phyloP scores from a whole-genome alignment of 2,113 vertebrate genomes.

The Chaetodon trifascialis region DNA sequence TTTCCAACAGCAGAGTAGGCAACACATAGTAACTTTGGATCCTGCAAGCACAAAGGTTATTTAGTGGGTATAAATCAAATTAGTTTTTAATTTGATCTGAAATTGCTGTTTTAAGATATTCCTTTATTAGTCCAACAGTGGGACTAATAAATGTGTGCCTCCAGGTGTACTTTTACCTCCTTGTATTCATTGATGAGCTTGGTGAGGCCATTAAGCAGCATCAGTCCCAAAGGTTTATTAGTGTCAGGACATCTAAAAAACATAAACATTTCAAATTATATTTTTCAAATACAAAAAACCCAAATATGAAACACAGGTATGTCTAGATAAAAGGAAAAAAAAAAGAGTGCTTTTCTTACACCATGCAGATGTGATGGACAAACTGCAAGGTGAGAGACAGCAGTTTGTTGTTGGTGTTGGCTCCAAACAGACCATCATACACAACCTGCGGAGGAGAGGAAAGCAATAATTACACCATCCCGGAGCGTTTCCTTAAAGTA shows the following conservation, averaged over 20 bases:
- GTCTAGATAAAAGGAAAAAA: background rate
- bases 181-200: slow-evolving; percentile 99
- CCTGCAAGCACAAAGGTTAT: slow-evolving; percentile 82
- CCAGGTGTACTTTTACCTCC: slow-evolving; percentile 86
- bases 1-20: slow-evolving; percentile 99
- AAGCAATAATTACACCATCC: background rate
- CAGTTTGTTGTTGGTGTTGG: slow-evolving; percentile 96
- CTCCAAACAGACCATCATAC: slow-evolving; percentile 97
- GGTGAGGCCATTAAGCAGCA: slow-evolving; percentile 99
- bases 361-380: slow-evolving; percentile 97
- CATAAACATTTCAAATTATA: background rate
- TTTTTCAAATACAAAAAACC: background rate
- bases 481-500: background rate
- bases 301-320: background rate
- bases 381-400: slow-evolving; percentile 95
- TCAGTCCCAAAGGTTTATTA: slow-evolving; percentile 97
- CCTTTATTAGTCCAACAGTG: too few species aligned
- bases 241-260: slow-evolving; percentile 92
- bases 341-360: slow-evolving; percentile 87
- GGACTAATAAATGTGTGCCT: too few species aligned
- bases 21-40: slow-evolving; percentile 94
- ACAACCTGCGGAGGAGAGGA: slow-evolving; percentile 88
- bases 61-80: background rate
- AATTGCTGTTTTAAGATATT: background rate
- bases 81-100: too few species aligned